Evolutionary conservation across 2,113 vertebrate genomes (phyloP).

Genomic region (Corvus cornix): DNA sequence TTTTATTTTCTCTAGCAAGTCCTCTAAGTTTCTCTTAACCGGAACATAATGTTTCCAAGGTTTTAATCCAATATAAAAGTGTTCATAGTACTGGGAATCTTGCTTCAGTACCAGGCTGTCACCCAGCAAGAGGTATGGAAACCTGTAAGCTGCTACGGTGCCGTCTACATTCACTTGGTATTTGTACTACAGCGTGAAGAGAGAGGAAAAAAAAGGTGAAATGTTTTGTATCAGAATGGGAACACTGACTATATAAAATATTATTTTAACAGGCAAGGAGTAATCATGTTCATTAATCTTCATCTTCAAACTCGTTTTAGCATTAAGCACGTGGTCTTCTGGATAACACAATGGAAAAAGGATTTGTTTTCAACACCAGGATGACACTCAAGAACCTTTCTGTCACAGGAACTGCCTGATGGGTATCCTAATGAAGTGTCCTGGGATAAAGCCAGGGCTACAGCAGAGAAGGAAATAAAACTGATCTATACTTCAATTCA

Average conservation of each 20-base stretch:
- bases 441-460: background rate
- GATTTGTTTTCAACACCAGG: background rate
- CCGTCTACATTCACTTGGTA: slow-evolving; percentile 93
- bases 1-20: slow-evolving; percentile 86
- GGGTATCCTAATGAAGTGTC: background rate
- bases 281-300: background rate
- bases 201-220: background rate
- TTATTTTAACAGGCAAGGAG: background rate
- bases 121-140: slow-evolving; percentile 91
- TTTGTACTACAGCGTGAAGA: slow-evolving; percentile 79
- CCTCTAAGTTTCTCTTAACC: slow-evolving; percentile 83
- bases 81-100: slow-evolving; percentile 88
- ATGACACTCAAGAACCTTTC: background rate
- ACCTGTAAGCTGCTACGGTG: slow-evolving; percentile 91
- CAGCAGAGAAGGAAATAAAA: background rate
- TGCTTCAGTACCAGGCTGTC: slow-evolving; percentile 93
- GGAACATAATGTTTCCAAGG: slow-evolving; percentile 86
- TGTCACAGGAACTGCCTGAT: background rate
- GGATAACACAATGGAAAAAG: background rate
- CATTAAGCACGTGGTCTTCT: background rate
- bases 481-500: background rate
- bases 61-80: slow-evolving; percentile 83
- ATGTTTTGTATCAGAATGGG: background rate
- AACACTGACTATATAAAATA: background rate
- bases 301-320: background rate